Base-by-base conservation (phyloP, 2,888 invertebrate species). In the Hypsopygia costalis region DNA sequence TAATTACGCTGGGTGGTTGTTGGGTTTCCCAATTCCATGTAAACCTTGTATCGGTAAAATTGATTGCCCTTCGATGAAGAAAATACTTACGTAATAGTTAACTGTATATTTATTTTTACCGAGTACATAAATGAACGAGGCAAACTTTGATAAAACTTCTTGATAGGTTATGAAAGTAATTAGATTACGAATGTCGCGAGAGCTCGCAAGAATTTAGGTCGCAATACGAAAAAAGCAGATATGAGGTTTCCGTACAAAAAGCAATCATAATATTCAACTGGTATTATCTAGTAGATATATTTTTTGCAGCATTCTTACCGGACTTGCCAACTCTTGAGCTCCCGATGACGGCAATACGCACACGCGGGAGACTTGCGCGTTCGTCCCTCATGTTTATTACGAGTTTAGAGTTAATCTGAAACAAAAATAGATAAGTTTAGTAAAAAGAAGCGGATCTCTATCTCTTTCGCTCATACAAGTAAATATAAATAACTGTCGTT, bases 271-370 rank as follows among this genome's bases (percentile, higher is more conserved):
- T 37, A 21, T 29, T 22, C 20, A 25, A n/a, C 20, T 2, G 16
- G 16, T 16, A 16, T 3, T 3, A 16, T 16, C 16, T 16, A 16
- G 16, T 16, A 4, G 16, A 22, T 28, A 27, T 36, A 36, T 47
- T 38, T 48, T 40, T 41, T 37, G 29, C 10, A 41, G 38, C 40
- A 48, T 38, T 43, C 83, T 90, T 88, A 94, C 94, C 94, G 77
- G 94, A 94, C 91, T 94, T 94, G 67, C 94, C 94, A 58, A 94
- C 94, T 81, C 94, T 91, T 44, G 93, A 91, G 81, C 93, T 93
- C 59, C 94, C 94, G 58, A 94, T 91, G 52, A 94, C 94, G 39
- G 93, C 94, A 57, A 94, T 91, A 55, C 94, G 91, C 44, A 94
- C 93, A 62, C 93, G 92, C 47, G 93, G 91, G 52, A 91, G 86